These are phyloP conservation scores for Columba livia DNA, from an alignment of 2,113 vertebrate species.

Conservation along the genomic window DNA sequence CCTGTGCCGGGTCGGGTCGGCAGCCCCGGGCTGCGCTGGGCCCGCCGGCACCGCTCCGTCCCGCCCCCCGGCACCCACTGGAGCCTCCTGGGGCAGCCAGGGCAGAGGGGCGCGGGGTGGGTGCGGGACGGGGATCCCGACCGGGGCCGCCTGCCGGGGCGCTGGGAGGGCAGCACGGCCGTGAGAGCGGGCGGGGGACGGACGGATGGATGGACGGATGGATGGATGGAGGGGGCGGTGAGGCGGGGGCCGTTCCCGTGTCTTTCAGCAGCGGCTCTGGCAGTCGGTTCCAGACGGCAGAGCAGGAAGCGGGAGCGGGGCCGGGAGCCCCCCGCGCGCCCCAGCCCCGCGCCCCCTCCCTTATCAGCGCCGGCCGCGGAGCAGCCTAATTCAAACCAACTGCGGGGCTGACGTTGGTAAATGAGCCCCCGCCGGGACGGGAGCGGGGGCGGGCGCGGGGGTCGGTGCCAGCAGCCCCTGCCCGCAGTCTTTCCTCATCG, in stretches of 20 bases:
- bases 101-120: not conserved
- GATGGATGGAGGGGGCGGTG: not conserved
- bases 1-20: not conserved
- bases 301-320: not conserved
- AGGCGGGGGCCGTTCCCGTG: not conserved
- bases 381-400: conserved; percentile 59
- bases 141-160: not conserved
- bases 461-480: not conserved
- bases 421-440: not conserved
- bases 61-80: not conserved
- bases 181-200: not conserved
- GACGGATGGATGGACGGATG: not conserved
- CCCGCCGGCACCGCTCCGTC: not conserved
- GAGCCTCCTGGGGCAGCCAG: not conserved
- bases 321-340: not conserved
- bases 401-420: conserved; percentile 43
- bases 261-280: conserved; percentile 45
- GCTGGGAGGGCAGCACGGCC: not conserved
- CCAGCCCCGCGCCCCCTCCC: not conserved
- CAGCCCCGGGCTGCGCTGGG: not conserved
- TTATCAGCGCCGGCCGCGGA: conserved; percentile 14
- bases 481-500: not conserved
- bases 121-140: not conserved
- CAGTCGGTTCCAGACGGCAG: not conserved
- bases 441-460: not conserved